phyloP scores from a whole-genome alignment of 1,140 invertebrate genomes.

The Prorops nasuta region DNA sequence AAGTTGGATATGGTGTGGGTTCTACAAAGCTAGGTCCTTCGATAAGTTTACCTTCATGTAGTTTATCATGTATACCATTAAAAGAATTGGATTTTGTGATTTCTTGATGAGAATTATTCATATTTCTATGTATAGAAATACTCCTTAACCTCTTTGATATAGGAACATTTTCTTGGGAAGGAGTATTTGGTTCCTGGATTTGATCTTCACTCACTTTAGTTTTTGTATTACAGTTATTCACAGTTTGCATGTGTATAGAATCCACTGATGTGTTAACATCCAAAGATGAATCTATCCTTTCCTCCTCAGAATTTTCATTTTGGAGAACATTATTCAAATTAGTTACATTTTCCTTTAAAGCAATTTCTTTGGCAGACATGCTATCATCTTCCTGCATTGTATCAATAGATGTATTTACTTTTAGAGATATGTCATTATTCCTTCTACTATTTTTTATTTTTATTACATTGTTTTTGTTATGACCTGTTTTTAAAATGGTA shows the following conservation, averaged over 20 bases:
- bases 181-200: too few relatives aligned
- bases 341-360: neutral
- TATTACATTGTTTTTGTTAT: conserved; percentile 2
- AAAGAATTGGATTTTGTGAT: neutral
- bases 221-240: neutral
- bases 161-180: too few relatives aligned
- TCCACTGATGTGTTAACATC: conserved; percentile 42
- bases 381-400: neutral
- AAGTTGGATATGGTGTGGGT: conserved; percentile 19
- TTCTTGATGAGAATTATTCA: neutral
- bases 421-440: conserved; percentile 27
- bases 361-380: neutral
- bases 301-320: neutral
- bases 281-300: conserved; percentile 27
- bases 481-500: neutral
- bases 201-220: neutral
- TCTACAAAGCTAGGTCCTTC: conserved; percentile 19
- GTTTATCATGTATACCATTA: neutral
- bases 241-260: conserved; percentile 11
- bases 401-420: conserved; percentile 40
- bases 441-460: conserved; percentile 5
- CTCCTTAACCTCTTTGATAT: neutral
- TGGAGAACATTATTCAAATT: neutral
- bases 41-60: too few relatives aligned
- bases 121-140: neutral